Base-by-base conservation (phyloP, 2,888 invertebrate species). In the Blastobasis adustella region DNA sequence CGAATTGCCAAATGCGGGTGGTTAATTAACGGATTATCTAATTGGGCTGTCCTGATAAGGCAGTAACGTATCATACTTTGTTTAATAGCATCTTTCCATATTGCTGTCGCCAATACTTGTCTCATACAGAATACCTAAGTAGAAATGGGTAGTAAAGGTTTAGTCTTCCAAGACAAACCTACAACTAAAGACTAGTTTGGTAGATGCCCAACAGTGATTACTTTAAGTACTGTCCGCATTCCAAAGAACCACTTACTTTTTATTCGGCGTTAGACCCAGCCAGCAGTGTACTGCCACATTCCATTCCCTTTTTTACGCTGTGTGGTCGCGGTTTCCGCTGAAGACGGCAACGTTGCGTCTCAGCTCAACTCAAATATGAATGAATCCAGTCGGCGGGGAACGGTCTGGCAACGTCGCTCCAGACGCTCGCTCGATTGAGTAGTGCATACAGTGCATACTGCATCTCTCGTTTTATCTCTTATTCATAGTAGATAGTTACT, bases 281-380 rank as follows among this genome's bases (percentile, higher is more conserved):
- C 82, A 78, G 77, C 83, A 80, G 83, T 85, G 83, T 82, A 74
- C 83, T 82, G 86, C 84, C 87, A 87, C 87, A 88, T 87, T 87
- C 72, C 61, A 82, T 77, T 79, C 86, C 78, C 79, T 83, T 87
- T 87, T 86, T 88, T 88, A 87, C 85, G 82, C 71, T 85, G 85
- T 84, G 86, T 85, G 85, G 85, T 84, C 87, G 87, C 83, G 83
- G 86, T 88, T 88, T 88, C 88, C 88, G 88, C 81, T 79, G 85
- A 76, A 76, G 79, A 79, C 84, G 86, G 88, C 87, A 87, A 88
- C 87, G 84, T 74, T 84, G 86, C 84, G 74, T 78, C 76, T 86
- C 79, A 87, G 83, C 87, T 88, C 84, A 74, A 77, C 76, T 86
- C 79, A 87, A 84, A 88, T 88, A 88, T 88, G 88, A 88, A 88